Percentiles rank a stretch among this genome's conserved stretches.
Evolutionary conservation across 2,113 vertebrate genomes (phyloP).

Genomic region (Alligator mississippiensis): DNA sequence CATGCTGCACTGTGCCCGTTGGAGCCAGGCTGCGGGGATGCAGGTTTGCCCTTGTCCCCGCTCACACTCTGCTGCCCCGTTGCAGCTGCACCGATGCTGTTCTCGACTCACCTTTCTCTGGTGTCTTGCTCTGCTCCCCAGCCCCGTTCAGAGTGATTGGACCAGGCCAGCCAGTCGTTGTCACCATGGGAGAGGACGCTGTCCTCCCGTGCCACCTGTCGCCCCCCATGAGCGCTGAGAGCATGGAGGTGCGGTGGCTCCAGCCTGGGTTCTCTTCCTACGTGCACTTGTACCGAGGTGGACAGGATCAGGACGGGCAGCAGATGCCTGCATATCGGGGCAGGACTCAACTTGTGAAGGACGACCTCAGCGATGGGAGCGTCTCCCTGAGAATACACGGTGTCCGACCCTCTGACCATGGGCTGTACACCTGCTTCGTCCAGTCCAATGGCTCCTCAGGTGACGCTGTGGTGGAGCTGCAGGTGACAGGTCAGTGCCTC

Average conservation of each 20-base stretch:
- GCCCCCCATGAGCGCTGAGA: conserved; percentile 18
- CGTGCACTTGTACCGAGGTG: conserved; percentile 45
- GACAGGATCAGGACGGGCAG: conserved; percentile 18
- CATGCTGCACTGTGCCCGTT: too few relatives aligned
- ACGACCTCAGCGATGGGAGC: conserved; percentile 3
- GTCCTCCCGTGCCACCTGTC: conserved; percentile 48
- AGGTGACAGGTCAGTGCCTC: too few relatives aligned
- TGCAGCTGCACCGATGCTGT: too few relatives aligned
- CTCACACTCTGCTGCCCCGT: too few relatives aligned
- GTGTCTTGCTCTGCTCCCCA: neutral
- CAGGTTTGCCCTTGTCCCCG: too few relatives aligned
- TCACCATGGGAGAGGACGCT: conserved; percentile 27
- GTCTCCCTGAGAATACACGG: conserved; percentile 40
- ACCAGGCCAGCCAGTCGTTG: neutral
- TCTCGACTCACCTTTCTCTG: neutral
- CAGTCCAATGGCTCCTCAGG: too few relatives aligned
- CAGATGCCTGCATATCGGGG: conserved; percentile 57
- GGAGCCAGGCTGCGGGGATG: too few relatives aligned
- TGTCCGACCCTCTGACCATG: conserved; percentile 27
- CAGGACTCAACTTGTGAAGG: conserved; percentile 50
- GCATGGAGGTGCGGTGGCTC: conserved; percentile 72
- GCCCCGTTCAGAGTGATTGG: conserved; percentile 57
- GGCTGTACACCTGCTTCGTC: conserved; percentile 4
- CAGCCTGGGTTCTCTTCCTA: neutral
- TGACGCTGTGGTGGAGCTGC: too few relatives aligned